Evolutionary conservation across 2,888 invertebrate genomes (phyloP).

Genomic region (Podabrus alpinus): DNA sequence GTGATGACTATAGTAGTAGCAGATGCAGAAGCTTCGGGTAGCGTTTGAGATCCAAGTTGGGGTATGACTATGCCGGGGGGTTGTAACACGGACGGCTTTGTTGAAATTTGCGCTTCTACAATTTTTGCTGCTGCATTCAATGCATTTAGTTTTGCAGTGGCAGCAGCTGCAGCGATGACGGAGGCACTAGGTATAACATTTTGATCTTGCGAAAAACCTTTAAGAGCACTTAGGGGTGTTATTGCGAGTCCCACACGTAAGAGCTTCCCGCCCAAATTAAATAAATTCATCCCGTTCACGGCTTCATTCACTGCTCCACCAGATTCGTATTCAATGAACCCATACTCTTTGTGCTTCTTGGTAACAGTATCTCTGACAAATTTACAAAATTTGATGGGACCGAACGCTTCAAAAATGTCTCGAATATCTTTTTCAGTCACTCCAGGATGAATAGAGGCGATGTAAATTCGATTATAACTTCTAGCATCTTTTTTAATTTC

Average conservation of each 20-base stretch:
- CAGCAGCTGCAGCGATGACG: conserved; percentile 89
- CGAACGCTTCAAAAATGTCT: conserved; percentile 98
- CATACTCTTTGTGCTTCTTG: conserved; percentile 94
- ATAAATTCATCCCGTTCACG: conserved; percentile 98
- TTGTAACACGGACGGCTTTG: conserved; percentile 54
- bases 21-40: conserved; percentile 43
- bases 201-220: conserved; percentile 77
- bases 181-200: conserved; percentile 94
- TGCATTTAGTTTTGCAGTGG: conserved; percentile 93
- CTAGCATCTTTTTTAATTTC: conserved; percentile 98
- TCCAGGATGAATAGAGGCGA: conserved; percentile 97
- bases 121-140: conserved; percentile 93
- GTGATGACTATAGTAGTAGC: conserved; percentile 43
- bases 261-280: conserved; percentile 96
- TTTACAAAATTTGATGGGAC: conserved; percentile 92
- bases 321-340: conserved; percentile 96
- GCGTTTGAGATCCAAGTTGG: conserved; percentile 43
- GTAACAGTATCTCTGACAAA: conserved; percentile 89
- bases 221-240: conserved; percentile 93
- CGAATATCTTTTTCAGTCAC: conserved; percentile 91
- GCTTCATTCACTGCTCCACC: conserved; percentile 93
- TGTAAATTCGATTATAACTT: conserved; percentile 95
- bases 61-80: conserved; percentile 53
- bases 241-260: conserved; percentile 93
- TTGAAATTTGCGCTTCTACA: conserved; percentile 71